Conservation (phyloP, 2,113 vertebrate species). For the Cynopterus brachyotis region DNA sequence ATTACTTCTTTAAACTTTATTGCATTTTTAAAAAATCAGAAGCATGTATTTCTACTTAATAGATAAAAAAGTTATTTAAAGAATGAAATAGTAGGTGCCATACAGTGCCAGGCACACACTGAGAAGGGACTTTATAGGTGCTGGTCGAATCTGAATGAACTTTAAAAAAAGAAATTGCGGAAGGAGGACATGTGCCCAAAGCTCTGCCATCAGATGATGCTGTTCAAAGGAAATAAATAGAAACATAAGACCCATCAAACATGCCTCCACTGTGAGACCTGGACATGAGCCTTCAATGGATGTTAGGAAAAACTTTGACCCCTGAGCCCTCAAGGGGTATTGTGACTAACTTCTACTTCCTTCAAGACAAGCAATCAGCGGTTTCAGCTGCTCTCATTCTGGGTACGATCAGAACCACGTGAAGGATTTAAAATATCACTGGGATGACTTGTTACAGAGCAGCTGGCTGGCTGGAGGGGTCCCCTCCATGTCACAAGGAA, state of each 20-base stretch:
- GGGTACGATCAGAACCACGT: conserved; percentile 58
- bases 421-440: conserved; percentile 64
- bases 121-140: neutral
- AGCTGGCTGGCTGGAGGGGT: conserved; percentile 67
- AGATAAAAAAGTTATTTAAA: neutral
- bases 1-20: neutral
- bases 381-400: conserved; percentile 44
- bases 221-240: neutral
- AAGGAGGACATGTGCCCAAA: neutral
- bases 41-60: neutral
- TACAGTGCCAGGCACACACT: neutral
- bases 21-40: neutral
- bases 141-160: neutral
- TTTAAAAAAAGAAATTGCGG: neutral
- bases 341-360: conserved; percentile 29
- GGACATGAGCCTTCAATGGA: neutral
- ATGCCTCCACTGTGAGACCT: neutral
- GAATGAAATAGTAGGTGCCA: neutral
- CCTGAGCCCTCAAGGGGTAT: neutral
- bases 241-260: neutral
- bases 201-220: neutral
- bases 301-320: conserved; percentile 54
- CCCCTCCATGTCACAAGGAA: conserved; percentile 67
- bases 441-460: conserved; percentile 29
- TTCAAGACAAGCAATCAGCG: conserved; percentile 47